phyloP scores from a whole-genome alignment of 2,888 invertebrate genomes.

The Nymphalis polychloros region DNA sequence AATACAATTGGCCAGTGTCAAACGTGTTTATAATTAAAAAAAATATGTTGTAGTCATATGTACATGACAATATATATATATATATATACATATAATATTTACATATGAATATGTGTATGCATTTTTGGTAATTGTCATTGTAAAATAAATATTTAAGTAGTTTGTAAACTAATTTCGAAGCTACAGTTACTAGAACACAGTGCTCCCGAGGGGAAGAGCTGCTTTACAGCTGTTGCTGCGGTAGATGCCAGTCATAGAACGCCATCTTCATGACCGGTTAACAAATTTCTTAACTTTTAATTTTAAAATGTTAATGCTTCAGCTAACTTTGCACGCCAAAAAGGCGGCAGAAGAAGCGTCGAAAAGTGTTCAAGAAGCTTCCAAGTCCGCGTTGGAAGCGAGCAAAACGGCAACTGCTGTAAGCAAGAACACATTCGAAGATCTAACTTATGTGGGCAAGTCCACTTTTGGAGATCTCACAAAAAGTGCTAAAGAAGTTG shows the following conservation, averaged over 20 bases:
- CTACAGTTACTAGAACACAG: too few species aligned
- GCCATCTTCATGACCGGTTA: too few species aligned
- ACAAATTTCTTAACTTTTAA: too few species aligned
- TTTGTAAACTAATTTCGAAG: too few species aligned
- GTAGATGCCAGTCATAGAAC: too few species aligned
- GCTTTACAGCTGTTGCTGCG: too few species aligned
- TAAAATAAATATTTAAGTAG: too few species aligned
- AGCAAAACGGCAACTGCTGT: slow-evolving; percentile 94
- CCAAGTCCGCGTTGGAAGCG: slow-evolving; percentile 91
- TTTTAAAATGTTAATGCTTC: slow-evolving; percentile 13
- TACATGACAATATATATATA: background rate
- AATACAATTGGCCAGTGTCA: too few species aligned
- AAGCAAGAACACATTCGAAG: slow-evolving; percentile 93
- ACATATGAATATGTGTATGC: background rate
- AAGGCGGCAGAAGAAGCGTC: slow-evolving; percentile 92
- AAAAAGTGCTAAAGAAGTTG: slow-evolving; percentile 94
- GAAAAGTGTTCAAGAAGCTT: slow-evolving; percentile 91
- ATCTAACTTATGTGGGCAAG: slow-evolving; percentile 94
- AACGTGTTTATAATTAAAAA: background rate
- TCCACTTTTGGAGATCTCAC: slow-evolving; percentile 94
- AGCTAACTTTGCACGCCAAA: slow-evolving; percentile 93
- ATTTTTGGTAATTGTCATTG: background rate
- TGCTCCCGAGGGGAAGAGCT: too few species aligned
- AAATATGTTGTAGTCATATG: too few species aligned
- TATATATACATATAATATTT: background rate